Evolutionary conservation across 2,888 invertebrate species (phyloP), one percentile per base, ranked within the genome.

Genomic region (Chalcis sispes): DNA sequence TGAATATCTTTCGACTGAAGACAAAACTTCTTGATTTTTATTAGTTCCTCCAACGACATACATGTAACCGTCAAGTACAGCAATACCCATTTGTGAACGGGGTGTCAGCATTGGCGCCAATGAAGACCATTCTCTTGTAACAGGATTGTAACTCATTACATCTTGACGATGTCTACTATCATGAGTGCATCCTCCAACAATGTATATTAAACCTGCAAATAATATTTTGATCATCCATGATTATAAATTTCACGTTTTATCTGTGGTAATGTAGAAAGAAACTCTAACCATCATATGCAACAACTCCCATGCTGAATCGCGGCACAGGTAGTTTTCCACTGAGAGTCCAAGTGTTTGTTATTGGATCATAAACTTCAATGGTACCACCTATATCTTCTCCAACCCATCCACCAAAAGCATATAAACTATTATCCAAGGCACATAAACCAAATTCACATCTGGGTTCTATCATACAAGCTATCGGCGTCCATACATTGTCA

Each of bases 401-500:
- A 40, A 97, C 94, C 97, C 97, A 97, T 2, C 98, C 98, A 54
- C 98, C 97, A 82, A 98, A 93, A 0, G 96, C 97, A 86, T 95
- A 96, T 75, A 98, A 89, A 83, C 92, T 92, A 32, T 95, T 95
- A 81, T 95, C 94, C 88, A 95, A 92, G 15, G 95, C 94, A 84
- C 96, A 95, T 78, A 97, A 89, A 1, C 97, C 97, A 86, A 97
- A 95, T 88, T 96, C 97, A 89, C 96, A 97, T 25, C 98, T 91
- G 0, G 96, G 95, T 81, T 95, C 94, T 79, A 93, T 93, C 95
- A 95, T 95, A 72, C 86, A 87, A 1, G 88, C 86, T 56, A 89
- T 87, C 32, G 86, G 80, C 15, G 87, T 89, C 91, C 91, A 91
- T 5, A 88, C 87, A 76, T 91, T 90, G 71, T 91, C 93, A 82